Evolutionary conservation across 2,888 invertebrate species (phyloP), one percentile per base, ranked within the genome.

Genomic region (Andrena minutula): DNA sequence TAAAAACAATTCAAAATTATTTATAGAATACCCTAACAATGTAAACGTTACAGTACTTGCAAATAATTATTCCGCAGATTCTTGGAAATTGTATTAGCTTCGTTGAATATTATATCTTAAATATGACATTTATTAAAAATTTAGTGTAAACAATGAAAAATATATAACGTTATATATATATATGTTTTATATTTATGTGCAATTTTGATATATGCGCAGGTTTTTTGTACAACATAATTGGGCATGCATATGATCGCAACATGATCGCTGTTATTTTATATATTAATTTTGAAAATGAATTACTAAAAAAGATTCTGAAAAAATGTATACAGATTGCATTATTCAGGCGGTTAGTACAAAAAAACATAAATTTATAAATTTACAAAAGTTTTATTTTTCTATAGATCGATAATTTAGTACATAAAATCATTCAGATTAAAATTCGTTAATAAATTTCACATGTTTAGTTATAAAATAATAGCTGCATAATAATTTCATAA

Each of bases 351-450:
- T 41, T 26, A 26, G 26, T 47, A 75, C 10, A 47, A 28, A 30
- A 65, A 72, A 58, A 49, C 12, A 23, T 28, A 56, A 56, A 16
- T 56, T 65, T 56, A 64, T 32, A 69, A 74, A 69, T 74, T 70
- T 60, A 60, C 23, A 60, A 70, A 74, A 47, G 28, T 20, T 65
- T 41, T 69, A 56, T 47, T 69, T 56, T 69, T 23, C 7, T 47
- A 58, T 51, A 28, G 23, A 60, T 66, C 2, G 23, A 56, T 32
- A 30, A 30, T 58, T 35, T 70, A 26, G 58, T 76, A 70, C 70
- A 70, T 58, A 58, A 71, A 76, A 70, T n/a, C 10, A 28, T 53
- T 73, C 51, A 51, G 28, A 58, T 20, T 58, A 75, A 69, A 75
- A 74, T 71, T 61, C 8, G 20, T 61, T 35, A 12, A 16, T 32